Evolutionary conservation across 1,140 invertebrate species (phyloP).

Genomic region (Brachionus calyciflorus): DNA sequence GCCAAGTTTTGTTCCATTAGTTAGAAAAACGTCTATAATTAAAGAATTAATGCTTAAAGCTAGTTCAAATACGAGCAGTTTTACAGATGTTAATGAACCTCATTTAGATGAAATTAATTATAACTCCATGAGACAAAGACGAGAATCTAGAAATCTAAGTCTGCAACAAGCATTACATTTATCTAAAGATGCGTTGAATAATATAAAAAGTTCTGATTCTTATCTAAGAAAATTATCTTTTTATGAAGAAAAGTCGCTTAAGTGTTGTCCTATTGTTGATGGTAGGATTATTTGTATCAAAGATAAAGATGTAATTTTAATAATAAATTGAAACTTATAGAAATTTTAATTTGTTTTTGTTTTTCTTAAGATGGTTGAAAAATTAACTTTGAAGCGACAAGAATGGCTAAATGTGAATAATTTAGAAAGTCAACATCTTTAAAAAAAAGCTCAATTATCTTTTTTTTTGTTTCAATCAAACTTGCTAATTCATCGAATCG

Average conservation of each 20-base stretch:
- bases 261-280: background rate
- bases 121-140: background rate
- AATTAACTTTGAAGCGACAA: background rate
- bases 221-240: background rate
- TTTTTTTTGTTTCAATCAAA: no score
- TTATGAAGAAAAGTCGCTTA: slow-evolving; percentile 21
- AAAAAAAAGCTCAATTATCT: no score
- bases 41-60: background rate
- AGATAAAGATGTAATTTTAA: slow-evolving; percentile 10
- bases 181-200: background rate
- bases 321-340: background rate
- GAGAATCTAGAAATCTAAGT: slow-evolving; percentile 34
- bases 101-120: background rate
- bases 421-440: slow-evolving; percentile 2
- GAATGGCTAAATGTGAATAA: background rate
- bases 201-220: background rate
- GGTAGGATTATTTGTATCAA: slow-evolving; percentile 7
- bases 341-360: background rate
- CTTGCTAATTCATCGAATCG: no score
- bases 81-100: background rate
- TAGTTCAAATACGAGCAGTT: background rate
- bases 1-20: slow-evolving; percentile 8
- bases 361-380: slow-evolving; percentile 6
- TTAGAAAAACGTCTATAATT: slow-evolving; percentile 2
- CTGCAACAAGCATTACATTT: background rate